Conservation (phyloP, 1,140 invertebrate species). For the Penaeus vannamei region DNA sequence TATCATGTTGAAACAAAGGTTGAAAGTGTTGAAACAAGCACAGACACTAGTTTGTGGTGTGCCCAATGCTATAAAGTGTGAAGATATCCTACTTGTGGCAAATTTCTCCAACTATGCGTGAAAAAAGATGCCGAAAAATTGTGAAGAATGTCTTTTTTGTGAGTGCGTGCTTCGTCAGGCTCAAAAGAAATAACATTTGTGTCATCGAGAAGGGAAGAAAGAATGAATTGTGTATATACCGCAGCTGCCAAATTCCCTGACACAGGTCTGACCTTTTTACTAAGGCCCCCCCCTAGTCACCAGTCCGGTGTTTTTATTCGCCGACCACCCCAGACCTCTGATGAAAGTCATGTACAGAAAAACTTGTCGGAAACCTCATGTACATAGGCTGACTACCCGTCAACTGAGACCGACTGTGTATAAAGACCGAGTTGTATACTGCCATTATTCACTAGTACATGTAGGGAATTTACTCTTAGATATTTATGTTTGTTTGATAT, state of each 20-base stretch:
- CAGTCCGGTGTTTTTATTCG: slow-evolving; percentile 38
- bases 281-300: slow-evolving; percentile 39
- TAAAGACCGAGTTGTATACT: slow-evolving; percentile 60
- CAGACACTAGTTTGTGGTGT: slow-evolving; percentile 13
- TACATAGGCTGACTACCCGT: slow-evolving; percentile 42
- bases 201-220: slow-evolving; percentile 33
- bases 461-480: slow-evolving; percentile 39
- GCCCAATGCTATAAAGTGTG: neutral
- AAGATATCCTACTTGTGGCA: no score
- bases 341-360: slow-evolving; percentile 52
- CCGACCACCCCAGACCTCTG: neutral
- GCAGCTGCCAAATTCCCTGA: slow-evolving; percentile 54
- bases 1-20: no score
- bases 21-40: neutral
- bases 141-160: slow-evolving; percentile 19
- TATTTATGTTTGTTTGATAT: slow-evolving; percentile 56
- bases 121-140: neutral
- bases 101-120: no score
- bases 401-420: slow-evolving; percentile 34
- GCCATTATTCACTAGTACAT: slow-evolving; percentile 57
- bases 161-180: slow-evolving; percentile 30
- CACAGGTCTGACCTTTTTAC: neutral
- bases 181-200: neutral
- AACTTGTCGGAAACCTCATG: slow-evolving; percentile 37
- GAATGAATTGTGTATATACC: slow-evolving; percentile 51